A percentile compares a stretch with the other conserved stretches of the same genome.
phyloP scores from a whole-genome alignment of 2,888 invertebrate genomes.

The Osmoderma eremita region DNA sequence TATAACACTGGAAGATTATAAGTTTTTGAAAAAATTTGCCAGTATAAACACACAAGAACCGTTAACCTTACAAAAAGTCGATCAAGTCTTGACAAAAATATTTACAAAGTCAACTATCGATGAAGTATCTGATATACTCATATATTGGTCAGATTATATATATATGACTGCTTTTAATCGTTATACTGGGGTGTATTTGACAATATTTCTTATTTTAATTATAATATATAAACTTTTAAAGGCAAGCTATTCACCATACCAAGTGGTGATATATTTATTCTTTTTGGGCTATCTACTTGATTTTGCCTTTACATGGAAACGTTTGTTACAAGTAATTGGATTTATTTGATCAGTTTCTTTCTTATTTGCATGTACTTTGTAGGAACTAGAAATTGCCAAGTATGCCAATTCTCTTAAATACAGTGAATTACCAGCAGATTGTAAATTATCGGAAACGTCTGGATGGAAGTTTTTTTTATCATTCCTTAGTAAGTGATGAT shows the following conservation, averaged over 20 bases:
- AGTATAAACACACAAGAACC: constrained; percentile 17
- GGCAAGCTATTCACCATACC: constrained; percentile 28
- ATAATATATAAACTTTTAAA: constrained; percentile 38
- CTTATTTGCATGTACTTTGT: not conserved
- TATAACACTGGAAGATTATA: constrained; percentile 29
- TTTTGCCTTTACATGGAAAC: constrained; percentile 38
- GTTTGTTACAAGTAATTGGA: constrained; percentile 34
- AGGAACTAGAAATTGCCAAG: constrained; percentile 35
- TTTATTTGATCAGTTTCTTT: too few species aligned
- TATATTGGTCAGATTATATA: constrained; percentile 35
- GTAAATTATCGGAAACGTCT: constrained; percentile 21
- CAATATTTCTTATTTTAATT: constrained; percentile 14
- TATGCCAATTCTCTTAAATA: constrained; percentile 31
- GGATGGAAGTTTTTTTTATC: constrained; percentile 33
- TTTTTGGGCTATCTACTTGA: constrained; percentile 27
- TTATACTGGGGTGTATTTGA: constrained; percentile 28
- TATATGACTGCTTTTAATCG: constrained; percentile 25
- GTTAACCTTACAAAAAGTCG: constrained; percentile 32
- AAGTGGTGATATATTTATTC: constrained; percentile 27
- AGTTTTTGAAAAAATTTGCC: constrained; percentile 29
- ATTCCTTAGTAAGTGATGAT: constrained; percentile 29
- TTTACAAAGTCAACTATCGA: constrained; percentile 32
- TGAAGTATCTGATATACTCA: constrained; percentile 32
- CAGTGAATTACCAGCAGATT: constrained; percentile 29
- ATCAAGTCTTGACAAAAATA: constrained; percentile 32